phyloP scores from a whole-genome alignment of 2,797 vertebrate species.

The Euthynnus affinis region DNA sequence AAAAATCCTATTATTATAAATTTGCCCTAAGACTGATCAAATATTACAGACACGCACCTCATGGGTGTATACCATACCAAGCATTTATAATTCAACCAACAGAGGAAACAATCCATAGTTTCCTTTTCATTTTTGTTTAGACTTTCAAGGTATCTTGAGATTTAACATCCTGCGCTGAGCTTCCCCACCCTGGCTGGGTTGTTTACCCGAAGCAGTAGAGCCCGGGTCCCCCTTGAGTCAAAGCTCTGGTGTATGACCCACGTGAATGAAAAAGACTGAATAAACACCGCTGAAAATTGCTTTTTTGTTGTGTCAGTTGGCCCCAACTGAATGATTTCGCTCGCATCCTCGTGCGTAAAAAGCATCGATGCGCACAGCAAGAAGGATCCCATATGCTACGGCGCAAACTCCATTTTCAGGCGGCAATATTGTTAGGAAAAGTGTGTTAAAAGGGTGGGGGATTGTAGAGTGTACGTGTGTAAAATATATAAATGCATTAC shows the following conservation, averaged over 20 bases:
- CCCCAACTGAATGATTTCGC: background rate
- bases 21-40: background rate
- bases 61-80: too few relatives aligned
- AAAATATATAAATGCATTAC: background rate
- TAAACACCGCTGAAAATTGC: background rate
- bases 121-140: background rate
- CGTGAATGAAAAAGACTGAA: background rate
- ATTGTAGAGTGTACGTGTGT: background rate
- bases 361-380: conserved; percentile 2
- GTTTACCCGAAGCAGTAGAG: background rate
- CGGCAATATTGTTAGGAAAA: too few relatives aligned
- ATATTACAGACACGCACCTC: background rate
- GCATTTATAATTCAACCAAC: background rate
- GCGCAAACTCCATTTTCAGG: background rate
- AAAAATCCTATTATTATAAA: background rate
- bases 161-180: background rate
- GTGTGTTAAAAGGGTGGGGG: background rate
- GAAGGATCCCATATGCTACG: background rate
- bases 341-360: conserved; percentile 40
- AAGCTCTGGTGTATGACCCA: background rate
- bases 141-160: background rate
- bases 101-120: too few relatives aligned
- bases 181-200: background rate
- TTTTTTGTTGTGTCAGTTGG: background rate
- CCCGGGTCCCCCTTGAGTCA: background rate